phyloP scores from a whole-genome alignment of 1,140 invertebrate genomes.

The Drosophila obscura region DNA sequence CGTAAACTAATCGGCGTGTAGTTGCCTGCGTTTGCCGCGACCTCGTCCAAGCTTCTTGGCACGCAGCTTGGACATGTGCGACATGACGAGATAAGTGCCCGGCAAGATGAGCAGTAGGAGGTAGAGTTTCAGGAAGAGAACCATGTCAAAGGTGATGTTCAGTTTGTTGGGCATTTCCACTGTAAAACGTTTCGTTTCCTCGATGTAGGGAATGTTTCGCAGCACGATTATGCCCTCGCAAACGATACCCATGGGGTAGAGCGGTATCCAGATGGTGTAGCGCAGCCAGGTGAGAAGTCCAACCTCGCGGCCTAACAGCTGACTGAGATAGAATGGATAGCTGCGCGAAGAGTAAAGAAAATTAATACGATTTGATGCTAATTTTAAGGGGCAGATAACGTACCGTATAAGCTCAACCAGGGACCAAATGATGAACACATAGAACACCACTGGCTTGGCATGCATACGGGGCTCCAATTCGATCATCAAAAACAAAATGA shows the following conservation, averaged over 20 bases:
- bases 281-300: conserved; percentile 94
- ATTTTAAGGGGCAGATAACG: conserved; percentile 27
- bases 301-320: conserved; percentile 90
- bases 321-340: conserved; percentile 95
- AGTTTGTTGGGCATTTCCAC: conserved; percentile 91
- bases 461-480: conserved; percentile 94
- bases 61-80: conserved; percentile 90
- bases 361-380: not conserved
- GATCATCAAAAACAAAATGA: conserved; percentile 93
- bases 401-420: conserved; percentile 92
- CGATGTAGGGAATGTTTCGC: conserved; percentile 94
- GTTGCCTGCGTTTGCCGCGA: conserved; percentile 52
- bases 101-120: conserved; percentile 90
- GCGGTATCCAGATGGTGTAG: conserved; percentile 96
- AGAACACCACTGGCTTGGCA: conserved; percentile 93
- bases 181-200: conserved; percentile 91
- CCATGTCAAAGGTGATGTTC: conserved; percentile 95
- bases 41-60: conserved; percentile 85
- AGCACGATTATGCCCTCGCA: conserved; percentile 93
- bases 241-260: conserved; percentile 95
- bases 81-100: conserved; percentile 90
- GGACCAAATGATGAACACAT: conserved; percentile 93
- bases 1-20: conserved; percentile 32
- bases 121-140: conserved; percentile 91
- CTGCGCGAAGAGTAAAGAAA: conserved; percentile 71